Conservation (phyloP, 2,113 vertebrate genomes). For the Oophaga pumilio region DNA sequence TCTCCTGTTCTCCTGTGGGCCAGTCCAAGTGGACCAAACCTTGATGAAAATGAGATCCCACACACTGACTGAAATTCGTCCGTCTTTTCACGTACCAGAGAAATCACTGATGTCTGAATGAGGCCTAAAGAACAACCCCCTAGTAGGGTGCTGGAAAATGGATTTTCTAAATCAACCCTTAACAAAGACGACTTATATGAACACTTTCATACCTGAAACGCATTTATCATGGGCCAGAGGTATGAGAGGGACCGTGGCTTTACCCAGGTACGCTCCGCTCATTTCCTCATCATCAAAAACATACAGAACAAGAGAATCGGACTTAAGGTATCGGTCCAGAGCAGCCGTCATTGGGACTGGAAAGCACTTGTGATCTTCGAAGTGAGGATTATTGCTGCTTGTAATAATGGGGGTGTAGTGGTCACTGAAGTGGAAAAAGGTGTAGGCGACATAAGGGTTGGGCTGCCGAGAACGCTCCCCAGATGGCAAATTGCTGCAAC, state of each 20-base stretch:
- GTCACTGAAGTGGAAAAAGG: slow-evolving; percentile 84
- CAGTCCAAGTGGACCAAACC: no score
- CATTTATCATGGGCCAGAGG: slow-evolving; percentile 75
- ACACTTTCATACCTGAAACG: slow-evolving; percentile 75
- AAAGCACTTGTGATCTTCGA: slow-evolving; percentile 79
- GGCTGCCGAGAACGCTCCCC: slow-evolving; percentile 67
- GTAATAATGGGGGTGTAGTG: slow-evolving; percentile 79
- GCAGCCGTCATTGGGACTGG: slow-evolving; percentile 75
- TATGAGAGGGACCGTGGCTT: slow-evolving; percentile 80
- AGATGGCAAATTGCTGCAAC: slow-evolving; percentile 74
- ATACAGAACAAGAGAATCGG: slow-evolving; percentile 77
- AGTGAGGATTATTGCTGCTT: slow-evolving; percentile 75
- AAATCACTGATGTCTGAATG: no score
- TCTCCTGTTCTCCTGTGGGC: no score
- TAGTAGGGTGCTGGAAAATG: no score
- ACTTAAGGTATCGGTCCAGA: slow-evolving; percentile 81
- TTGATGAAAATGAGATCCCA: no score
- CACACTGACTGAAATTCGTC: no score
- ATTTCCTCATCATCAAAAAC: slow-evolving; percentile 84
- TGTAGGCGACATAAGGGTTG: slow-evolving; percentile 87
- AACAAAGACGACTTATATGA: no score
- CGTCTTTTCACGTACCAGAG: no score
- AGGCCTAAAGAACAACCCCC: no score
- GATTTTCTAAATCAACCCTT: no score
- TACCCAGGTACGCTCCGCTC: slow-evolving; percentile 80